Evolutionary conservation across 2,888 invertebrate species (phyloP), one percentile per base, ranked within the genome.

Genomic region (Drosophila algonquin): DNA sequence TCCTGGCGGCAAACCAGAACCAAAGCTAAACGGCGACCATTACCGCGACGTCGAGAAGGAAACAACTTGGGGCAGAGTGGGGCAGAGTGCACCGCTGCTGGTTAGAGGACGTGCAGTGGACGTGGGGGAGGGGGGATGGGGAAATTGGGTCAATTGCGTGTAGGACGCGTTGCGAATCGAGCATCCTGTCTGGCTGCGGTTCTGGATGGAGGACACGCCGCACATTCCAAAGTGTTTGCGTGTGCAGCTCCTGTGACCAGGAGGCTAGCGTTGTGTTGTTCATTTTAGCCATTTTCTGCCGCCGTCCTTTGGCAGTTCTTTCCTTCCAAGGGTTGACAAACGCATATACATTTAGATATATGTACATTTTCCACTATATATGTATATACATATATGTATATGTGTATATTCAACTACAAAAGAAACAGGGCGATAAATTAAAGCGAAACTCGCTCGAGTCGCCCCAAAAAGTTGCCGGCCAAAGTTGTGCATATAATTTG

Each of bases 61-160:
- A 71, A 64, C 40, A 71, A 60, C 32, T 30, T 45, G 63, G 65
- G 40, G 5, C 5, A 24, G 24, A 24, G 24, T 16, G 32, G n/a
- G 27, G 51, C 1, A 12, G 32, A 56, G 62, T 51, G 27, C 24
- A 75, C 81, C 21, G 21, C 0, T 21, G 40, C 14, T 14, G 35
- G 35, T 12, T 12, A 12, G 30, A 45, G 65, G 45, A 40, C 45
- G 16, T 16, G 40, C 44, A 18, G 12, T 12, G 10, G 10, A 18
- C n/a, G 21, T 46, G 50, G 50, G 16, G 18, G 6, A 2, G 51
- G 14, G 2, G 9, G 18, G 32, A 30, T 51, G 32, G 53, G 24
- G 16, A 75, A 82, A 82, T 83, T 81, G 52, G 82, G 82, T 83
- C 82, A 83, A 82, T 79, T 76, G 75, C 68, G 77, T 75, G 60